Evolutionary conservation across 2,113 vertebrate species (phyloP), one percentile per base, ranked within the genome.

Genomic region (Otolemur garnettii): DNA sequence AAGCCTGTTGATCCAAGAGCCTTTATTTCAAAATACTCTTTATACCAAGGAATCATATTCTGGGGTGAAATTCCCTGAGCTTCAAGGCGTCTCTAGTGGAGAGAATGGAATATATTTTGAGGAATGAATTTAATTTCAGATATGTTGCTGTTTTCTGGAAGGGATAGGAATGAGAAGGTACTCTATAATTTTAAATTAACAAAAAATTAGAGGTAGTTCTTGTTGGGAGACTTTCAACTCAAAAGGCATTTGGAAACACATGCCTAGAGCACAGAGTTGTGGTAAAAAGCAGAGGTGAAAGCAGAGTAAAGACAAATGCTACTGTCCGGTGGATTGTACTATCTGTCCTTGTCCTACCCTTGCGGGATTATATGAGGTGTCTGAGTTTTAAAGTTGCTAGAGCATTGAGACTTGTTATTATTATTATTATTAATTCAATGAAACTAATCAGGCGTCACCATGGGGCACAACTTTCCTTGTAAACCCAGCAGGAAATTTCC

Each of bases 371-470:
- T 26, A 62, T 1, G 5, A 15, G 3, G 22, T 57, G 13, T 87
- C 53, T 71, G 68, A 94, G 45, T 80, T 60, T 59, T 90, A 30
- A 81, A 92, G 62, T 26, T 62, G 4, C 22, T 35, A 85, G 74
- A 21, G 38, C 24, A 17, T 50, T 19, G 53, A 81, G 33, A 59
- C 59, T 94, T 64, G 33, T n/a, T 93, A n/a, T n/a, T n/a, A n/a
- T n/a, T n/a, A 38, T 38, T 93, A 86, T 96, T 91, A 97, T 88
- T 91, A 95, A 93, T 90, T 89, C 90, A 94, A 12, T 82, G 90
- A 83, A 86, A 75, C 75, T 79, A 78, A 66, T 78, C 90, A 95
- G 86, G 57, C 28, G 38, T 33, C 19, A 60, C 38, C 33, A 66
- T 35, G 6, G 74, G 64, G 91, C 93, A 68, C 26, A 82, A 81